Base-by-base conservation (phyloP, 2,113 vertebrate species). In the Dicrurus megarhynchus region DNA sequence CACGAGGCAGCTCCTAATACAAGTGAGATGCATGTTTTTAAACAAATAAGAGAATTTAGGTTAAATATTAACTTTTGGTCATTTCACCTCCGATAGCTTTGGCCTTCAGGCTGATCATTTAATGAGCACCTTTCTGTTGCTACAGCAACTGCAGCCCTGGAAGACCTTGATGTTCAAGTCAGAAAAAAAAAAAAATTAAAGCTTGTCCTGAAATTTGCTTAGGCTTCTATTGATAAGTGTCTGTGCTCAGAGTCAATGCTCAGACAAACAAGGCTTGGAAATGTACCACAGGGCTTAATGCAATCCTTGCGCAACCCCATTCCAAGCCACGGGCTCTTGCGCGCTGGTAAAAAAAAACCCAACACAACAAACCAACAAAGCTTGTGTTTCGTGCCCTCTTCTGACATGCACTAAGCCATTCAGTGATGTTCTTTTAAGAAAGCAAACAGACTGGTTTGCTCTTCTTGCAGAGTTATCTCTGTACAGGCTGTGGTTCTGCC, bases 51-150 rank as follows among this genome's bases (percentile, higher is more conserved):
- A 73, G 18, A 67, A 81, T 97, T 95, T 90, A 65, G 61, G 89
- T 98, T 98, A 97, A 97, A 91, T 68, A 97, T 98, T 98, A 98
- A 98, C 98, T 89, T 95, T 61, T 96, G 91, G 91, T 95, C 91
- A 96, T 97, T 97, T 93, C 91, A 94, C 39, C 87, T 91, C 85
- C 68, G 96, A 96, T 96, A 93, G 92, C 90, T 97, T 95, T 96
- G 96, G 96, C 97, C 97, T 97, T 97, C 89, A 92, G 92, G 93
- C 97, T 96, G 97, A 97, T 97, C 95, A 97, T 98, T 98, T 96
- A 98, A 97, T 97, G 87, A 91, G 89, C 67, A 86, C 97, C 95
- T 94, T 96, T 65, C 60, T 82, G 97, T 97, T 95, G 92, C 96
- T 95, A 92, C 87, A 94, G 97, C 88, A 98, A 97, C 95, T 63